phyloP scores from a whole-genome alignment of 2,113 vertebrate genomes.

The Periophthalmus modestus region DNA sequence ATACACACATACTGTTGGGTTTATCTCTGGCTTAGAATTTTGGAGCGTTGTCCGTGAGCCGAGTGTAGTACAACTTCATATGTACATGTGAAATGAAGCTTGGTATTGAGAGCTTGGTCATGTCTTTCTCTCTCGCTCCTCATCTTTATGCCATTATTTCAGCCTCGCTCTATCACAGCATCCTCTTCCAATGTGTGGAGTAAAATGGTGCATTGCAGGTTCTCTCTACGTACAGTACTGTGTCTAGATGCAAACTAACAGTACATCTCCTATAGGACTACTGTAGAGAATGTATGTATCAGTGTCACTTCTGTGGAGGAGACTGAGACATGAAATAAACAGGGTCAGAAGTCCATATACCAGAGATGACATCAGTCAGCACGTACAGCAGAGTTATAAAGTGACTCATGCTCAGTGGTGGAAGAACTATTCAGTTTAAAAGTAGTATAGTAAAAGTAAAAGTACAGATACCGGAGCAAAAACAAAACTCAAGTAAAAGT shows the following conservation, averaged over 20 bases:
- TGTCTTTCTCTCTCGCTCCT: constrained; percentile 20
- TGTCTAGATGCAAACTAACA: constrained; percentile 37
- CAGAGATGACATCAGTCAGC: neutral
- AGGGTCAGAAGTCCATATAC: constrained; percentile 14
- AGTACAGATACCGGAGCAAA: too few species aligned
- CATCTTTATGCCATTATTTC: constrained; percentile 49
- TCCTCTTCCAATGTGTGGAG: constrained; percentile 27
- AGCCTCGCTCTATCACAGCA: constrained; percentile 43
- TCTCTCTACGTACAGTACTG: constrained; percentile 44
- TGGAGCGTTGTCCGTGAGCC: neutral
- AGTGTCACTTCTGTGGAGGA: constrained; percentile 22
- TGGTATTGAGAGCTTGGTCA: constrained; percentile 28
- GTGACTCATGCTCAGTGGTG: neutral
- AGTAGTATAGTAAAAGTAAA: too few species aligned
- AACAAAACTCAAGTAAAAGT: too few species aligned
- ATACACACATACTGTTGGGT: neutral
- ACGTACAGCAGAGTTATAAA: neutral
- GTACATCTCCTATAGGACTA: constrained; percentile 27
- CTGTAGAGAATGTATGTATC: neutral
- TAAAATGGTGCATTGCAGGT: constrained; percentile 80
- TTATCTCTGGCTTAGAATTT: neutral
- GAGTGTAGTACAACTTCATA: constrained; percentile 3
- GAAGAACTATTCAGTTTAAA: too few species aligned
- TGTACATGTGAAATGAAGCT: constrained; percentile 37
- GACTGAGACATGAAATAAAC: constrained; percentile 10